These are phyloP conservation scores for Panorpa germanica DNA, from an alignment of 2,888 invertebrate species.

Conservation along the genomic window DNA sequence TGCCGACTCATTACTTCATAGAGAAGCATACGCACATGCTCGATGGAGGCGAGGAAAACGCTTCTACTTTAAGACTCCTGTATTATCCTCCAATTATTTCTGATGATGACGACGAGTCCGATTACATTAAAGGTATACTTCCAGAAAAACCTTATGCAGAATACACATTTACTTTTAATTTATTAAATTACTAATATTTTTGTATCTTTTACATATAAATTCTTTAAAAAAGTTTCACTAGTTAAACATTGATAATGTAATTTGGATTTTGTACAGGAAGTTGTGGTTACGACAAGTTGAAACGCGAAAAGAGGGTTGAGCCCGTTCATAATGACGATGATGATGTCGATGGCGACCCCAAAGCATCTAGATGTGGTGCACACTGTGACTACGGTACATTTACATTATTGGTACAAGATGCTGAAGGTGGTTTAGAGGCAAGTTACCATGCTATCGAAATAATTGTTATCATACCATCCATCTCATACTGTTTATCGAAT, in stretches of 20 bases:
- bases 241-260: no score
- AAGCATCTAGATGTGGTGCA: conserved; percentile 40
- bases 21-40: conserved; percentile 48
- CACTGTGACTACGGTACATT: conserved; percentile 62
- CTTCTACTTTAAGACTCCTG: conserved; percentile 39
- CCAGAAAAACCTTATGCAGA: no score
- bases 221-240: no score
- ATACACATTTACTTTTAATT: no score
- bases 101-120: conserved; percentile 33
- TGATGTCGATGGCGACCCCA: conserved; percentile 12
- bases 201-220: no score
- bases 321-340: conserved; percentile 16
- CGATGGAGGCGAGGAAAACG: conserved; percentile 36
- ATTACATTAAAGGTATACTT: conserved; percentile 24
- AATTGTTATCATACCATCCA: background rate
- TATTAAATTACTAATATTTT: no score
- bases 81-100: conserved; percentile 53
- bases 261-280: no score
- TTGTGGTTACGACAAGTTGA: no score
- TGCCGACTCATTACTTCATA: conserved; percentile 37
- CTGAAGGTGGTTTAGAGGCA: conserved; percentile 55
- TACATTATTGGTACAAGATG: conserved; percentile 53
- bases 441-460: conserved; percentile 14
- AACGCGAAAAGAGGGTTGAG: no score
- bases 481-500: background rate